Base-by-base conservation (phyloP, 2,797 vertebrate genomes). In the Fistularia tabacaria region DNA sequence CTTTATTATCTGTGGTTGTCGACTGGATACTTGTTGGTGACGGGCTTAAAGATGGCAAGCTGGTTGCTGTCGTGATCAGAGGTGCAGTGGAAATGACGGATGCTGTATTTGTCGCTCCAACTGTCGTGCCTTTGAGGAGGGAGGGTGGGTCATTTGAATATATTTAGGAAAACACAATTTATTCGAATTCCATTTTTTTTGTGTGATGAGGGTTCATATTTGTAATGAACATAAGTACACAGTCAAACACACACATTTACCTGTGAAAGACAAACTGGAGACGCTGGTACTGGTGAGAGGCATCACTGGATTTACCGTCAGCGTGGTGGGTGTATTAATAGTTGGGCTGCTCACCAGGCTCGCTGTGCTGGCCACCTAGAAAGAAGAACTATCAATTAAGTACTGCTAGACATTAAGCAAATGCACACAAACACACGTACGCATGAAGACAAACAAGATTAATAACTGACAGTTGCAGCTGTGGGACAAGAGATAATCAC, bases 1-100 rank as follows among this genome's bases (percentile, higher is more conserved):
- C 36, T 68, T 83, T 80, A 72, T 57, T 62, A 70, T 94, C 93
- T 0, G 86, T 73, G 75, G 90, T 92, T 1, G 90, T 81, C 59
- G 91, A 67, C 7, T 84, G 92, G 75, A 74, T 63, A 51, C 87
- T 85, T 3, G 91, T 91, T 12, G 92, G 92, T 48, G 94, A 92
- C 39, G 94, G 93, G 64, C 93, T 99, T 71, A 94, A 77, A 38
- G 95, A 93, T 1, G 94, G 93, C 15, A 96, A 93, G 46, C 93
- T 89, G 74, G 90, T 85, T 62, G 90, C 87, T 0, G 94, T 91
- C 70, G 94, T 88, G 47, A 92, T 78, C 7, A 93, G 87, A 15
- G 97, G 94, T n/a, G 94, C 88, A 10, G 94, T 91, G 77, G 96
- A 97, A 81, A 99, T 98, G 86, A 98, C 95, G 0, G 97, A 95